Conservation (phyloP, 2,888 invertebrate genomes). For the Pemphredon lugubris region DNA sequence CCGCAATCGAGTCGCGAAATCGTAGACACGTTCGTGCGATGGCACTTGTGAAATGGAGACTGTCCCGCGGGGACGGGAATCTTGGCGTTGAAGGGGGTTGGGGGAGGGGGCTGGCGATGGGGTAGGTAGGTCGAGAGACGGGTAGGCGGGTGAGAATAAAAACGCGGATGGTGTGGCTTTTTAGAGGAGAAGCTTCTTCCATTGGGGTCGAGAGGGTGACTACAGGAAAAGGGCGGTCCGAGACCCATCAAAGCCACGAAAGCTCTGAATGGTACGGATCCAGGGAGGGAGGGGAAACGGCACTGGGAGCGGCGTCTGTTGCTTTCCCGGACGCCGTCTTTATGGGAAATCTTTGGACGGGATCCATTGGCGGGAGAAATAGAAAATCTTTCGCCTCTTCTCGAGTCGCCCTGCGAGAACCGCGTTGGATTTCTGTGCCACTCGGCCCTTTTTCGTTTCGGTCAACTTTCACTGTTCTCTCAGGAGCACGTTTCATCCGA, state of each 20-base stretch:
- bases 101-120: neutral
- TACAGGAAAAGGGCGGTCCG: constrained; percentile 76
- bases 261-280: constrained; percentile 67
- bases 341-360: constrained; percentile 54
- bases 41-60: constrained; percentile 40
- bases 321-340: constrained; percentile 64
- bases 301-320: constrained; percentile 62
- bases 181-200: constrained; percentile 63
- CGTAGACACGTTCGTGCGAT: constrained; percentile 33
- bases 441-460: neutral
- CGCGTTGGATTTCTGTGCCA: too few species aligned
- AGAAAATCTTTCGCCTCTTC: constrained; percentile 15
- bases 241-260: constrained; percentile 75
- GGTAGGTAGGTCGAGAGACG: neutral
- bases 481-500: too few species aligned
- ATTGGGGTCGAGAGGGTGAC: constrained; percentile 57
- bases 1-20: constrained; percentile 30
- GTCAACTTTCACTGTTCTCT: neutral
- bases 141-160: constrained; percentile 54
- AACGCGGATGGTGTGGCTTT: constrained; percentile 67
- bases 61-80: constrained; percentile 33
- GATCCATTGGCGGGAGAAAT: constrained; percentile 38
- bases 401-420: too few species aligned
- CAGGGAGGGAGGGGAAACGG: constrained; percentile 48
- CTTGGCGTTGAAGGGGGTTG: neutral